Evolutionary conservation across 2,888 invertebrate genomes (phyloP).

Genomic region (Drosophila neotestacea): DNA sequence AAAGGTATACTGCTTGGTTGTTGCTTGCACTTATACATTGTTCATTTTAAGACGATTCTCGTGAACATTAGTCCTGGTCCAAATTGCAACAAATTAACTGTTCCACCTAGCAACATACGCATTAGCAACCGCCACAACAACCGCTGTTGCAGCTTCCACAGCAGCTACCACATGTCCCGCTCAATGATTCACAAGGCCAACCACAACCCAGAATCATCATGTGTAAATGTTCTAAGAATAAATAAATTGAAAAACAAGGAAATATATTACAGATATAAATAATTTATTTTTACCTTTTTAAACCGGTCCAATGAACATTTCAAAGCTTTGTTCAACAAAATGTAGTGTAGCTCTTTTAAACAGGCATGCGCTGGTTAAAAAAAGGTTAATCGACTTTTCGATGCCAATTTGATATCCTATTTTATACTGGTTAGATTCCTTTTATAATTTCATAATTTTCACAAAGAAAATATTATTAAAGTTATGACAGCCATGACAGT

Average conservation of each 20-base stretch:
- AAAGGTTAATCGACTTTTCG: not conserved
- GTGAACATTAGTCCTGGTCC: not conserved
- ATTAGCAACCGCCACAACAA: conserved; percentile 5
- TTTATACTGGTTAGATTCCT: not conserved
- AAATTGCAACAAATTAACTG: not conserved
- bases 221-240: not conserved
- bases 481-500: too few species aligned
- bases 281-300: conserved; percentile 1
- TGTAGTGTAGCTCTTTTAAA: conserved; percentile 4
- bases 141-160: conserved; percentile 15
- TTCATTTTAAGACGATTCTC: not conserved
- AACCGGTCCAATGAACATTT: conserved; percentile 35
- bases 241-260: not conserved
- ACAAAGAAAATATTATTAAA: too few species aligned
- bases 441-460: too few species aligned
- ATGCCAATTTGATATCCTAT: not conserved
- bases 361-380: not conserved
- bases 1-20: not conserved
- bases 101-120: conserved; percentile 1
- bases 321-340: conserved; percentile 6
- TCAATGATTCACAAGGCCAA: conserved; percentile 56
- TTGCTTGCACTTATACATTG: not conserved
- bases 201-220: conserved; percentile 55
- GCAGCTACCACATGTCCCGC: conserved; percentile 47
- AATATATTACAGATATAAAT: not conserved